These are phyloP conservation scores for Umimayanthus chanpuru DNA, from an alignment of 92 coral and sea anemone genomes.

Conservation along the genomic window DNA sequence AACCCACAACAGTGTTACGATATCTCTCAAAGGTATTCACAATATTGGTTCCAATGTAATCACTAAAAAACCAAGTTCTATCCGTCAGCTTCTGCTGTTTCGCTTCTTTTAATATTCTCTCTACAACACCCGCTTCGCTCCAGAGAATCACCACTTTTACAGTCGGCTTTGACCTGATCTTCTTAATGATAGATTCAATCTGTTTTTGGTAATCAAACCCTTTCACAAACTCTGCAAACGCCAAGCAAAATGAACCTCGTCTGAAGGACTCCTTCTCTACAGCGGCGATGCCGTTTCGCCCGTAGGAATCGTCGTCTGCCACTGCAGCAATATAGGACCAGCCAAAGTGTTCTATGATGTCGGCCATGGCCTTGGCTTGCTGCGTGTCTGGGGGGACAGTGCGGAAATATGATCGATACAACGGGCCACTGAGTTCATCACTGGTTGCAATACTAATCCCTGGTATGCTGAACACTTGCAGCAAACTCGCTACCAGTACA, in stretches of 20 bases:
- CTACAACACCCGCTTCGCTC: constrained; percentile 67
- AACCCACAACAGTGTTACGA: constrained; percentile 7
- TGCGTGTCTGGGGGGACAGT: constrained; percentile 19
- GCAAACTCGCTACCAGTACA: constrained; percentile 19
- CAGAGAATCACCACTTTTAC: constrained; percentile 34
- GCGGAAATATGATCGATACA: constrained; percentile 49
- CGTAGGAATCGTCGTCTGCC: too few relatives aligned
- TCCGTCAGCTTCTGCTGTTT: constrained; percentile 56
- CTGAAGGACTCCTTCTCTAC: constrained; percentile 40
- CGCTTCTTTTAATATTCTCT: constrained; percentile 67
- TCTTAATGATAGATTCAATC: constrained; percentile 47
- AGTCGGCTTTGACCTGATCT: constrained; percentile 52
- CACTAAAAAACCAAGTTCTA: neutral
- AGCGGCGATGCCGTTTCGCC: too few relatives aligned
- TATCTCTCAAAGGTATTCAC: constrained; percentile 66
- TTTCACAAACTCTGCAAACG: constrained; percentile 65
- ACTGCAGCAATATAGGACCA: too few relatives aligned
- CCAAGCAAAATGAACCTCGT: constrained; percentile 69
- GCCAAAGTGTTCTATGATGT: too few relatives aligned
- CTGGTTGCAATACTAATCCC: constrained; percentile 77
- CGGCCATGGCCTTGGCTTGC: constrained; percentile 54
- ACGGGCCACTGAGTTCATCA: constrained; percentile 35
- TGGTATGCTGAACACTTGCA: constrained; percentile 61
- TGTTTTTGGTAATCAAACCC: constrained; percentile 39
- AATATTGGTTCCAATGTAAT: constrained; percentile 21